phyloP scores from a whole-genome alignment of 2,797 vertebrate species.

The Potorous gilbertii region DNA sequence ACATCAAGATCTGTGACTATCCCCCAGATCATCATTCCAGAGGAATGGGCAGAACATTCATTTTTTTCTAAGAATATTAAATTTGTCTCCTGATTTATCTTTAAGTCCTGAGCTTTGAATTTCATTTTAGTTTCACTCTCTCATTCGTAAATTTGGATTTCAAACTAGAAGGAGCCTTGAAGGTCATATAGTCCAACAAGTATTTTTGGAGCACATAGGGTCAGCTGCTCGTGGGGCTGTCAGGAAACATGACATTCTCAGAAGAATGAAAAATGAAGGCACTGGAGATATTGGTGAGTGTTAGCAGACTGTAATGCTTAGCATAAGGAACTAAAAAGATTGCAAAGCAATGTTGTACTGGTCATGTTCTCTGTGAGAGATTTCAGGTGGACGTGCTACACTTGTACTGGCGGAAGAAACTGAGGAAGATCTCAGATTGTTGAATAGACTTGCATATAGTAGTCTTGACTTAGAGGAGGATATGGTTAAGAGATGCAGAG shows the following conservation, averaged over 20 bases:
- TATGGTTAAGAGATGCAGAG: not conserved
- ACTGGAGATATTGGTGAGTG: not conserved
- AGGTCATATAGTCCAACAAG: not conserved
- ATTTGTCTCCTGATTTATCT: not conserved
- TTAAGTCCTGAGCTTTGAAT: not conserved
- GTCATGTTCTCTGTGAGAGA: not conserved
- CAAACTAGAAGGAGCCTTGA: not conserved
- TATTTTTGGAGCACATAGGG: not conserved
- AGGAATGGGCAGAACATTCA: not conserved
- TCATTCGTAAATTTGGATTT: not conserved
- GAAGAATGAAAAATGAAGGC: not conserved
- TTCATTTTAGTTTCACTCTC: not conserved
- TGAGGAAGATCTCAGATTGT: not conserved
- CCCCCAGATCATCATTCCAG: not conserved
- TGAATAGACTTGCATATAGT: not conserved
- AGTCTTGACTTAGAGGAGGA: not conserved
- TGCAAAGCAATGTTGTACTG: not conserved
- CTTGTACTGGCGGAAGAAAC: not conserved
- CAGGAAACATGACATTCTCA: not conserved
- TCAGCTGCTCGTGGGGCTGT: not conserved
- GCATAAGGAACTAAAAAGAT: not conserved
- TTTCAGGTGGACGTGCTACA: not conserved
- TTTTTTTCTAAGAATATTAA: not conserved
- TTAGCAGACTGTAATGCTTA: not conserved
- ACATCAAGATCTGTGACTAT: not conserved